Conservation (phyloP, 1,140 invertebrate genomes). For the Spodoptera litura region DNA sequence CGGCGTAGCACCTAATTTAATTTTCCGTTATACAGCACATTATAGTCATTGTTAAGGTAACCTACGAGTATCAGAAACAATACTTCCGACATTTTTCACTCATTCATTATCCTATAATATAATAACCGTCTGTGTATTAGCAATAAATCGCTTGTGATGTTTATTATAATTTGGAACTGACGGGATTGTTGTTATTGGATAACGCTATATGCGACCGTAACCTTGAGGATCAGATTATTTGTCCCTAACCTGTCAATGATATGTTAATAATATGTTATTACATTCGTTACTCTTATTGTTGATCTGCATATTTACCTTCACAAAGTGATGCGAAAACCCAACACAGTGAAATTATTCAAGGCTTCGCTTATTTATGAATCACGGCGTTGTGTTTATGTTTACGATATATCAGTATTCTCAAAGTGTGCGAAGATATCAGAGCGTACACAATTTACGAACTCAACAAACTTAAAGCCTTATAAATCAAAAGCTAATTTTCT, state of each 20-base stretch:
- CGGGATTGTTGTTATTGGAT: conserved; percentile 32
- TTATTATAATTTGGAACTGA: conserved; percentile 40
- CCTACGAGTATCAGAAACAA: background rate
- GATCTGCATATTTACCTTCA: background rate
- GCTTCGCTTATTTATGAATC: conserved; percentile 6
- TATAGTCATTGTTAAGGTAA: background rate
- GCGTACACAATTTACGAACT: conserved; percentile 39
- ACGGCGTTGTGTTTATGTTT: conserved; percentile 2
- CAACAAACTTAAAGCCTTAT: conserved; percentile 69
- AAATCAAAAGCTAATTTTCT: conserved; percentile 84
- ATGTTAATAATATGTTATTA: no score
- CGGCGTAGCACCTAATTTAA: conserved; percentile 20
- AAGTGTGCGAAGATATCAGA: conserved; percentile 20
- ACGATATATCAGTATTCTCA: conserved; percentile 28
- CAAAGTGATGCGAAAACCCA: background rate
- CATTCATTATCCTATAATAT: background rate
- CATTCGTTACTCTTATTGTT: background rate
- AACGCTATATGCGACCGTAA: background rate
- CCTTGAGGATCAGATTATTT: background rate
- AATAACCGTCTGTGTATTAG: background rate
- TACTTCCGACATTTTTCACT: no score
- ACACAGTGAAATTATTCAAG: conserved; percentile 1
- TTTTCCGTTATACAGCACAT: conserved; percentile 18
- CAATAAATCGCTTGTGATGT: conserved; percentile 24
- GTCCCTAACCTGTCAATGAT: background rate